Base-by-base conservation (phyloP, 2,113 vertebrate species). In the Silurus meridionalis region DNA sequence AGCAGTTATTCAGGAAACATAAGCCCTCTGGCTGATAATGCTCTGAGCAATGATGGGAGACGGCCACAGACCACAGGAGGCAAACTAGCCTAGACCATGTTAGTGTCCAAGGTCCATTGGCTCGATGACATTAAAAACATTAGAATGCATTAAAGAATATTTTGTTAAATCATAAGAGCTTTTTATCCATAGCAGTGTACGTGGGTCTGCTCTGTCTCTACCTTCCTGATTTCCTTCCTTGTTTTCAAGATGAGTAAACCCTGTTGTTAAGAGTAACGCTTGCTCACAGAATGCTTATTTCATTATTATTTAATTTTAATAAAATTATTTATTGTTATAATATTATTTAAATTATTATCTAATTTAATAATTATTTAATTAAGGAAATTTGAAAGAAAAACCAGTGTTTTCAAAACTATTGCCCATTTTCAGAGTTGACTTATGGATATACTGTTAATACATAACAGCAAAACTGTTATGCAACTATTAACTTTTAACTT, bases 1-100 rank as follows among this genome's bases (percentile, higher is more conserved):
- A 92, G 91, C 87, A 86, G 86, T 86, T 90, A 91, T 91, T 89
- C 93, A 90, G 88, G 92, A 91, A 93, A 95, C 78, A 72, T 80
- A 90, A 94, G 83, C 91, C 86, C 86, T 83, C 81, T 5, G 71
- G 84, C 83, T 83, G 55, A 90, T 86, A 89, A 93, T 87, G 90
- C 88, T 90, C 87, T 85, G 80, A 46, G 81, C 82, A 87, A 88
- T 82, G 50, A 85, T 21, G 64, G 66, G 86, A 89, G 86, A 85
- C 11, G n/a, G 23, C 83, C 28, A 28, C 69, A 89, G 66, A 89
- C 81, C 52, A 50, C 74, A 79, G 69, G 13, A 60, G 84, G 75
- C 72, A 63, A 58, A 87, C 58, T 69, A 64, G 46, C 78, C 75
- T 57, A 52, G 60, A 77, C 46, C 66, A 46, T 58, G 25, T 9